Percentiles rank a stretch among this genome's conserved stretches.
phyloP scores from a whole-genome alignment of 2,797 vertebrate genomes.

The Spinibarbus caldwelli region DNA sequence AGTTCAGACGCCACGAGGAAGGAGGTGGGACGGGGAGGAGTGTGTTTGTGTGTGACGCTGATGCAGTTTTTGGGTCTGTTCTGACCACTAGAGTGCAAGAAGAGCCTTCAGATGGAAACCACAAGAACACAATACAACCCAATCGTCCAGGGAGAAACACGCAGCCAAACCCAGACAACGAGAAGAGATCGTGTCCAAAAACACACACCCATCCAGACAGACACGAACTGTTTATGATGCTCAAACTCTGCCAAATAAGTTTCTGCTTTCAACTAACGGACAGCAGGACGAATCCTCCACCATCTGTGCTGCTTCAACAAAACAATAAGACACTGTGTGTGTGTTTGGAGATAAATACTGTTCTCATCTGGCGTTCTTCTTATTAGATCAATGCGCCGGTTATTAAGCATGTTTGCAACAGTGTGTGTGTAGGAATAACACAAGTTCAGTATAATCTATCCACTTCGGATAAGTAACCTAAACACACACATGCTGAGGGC shows the following conservation, averaged over 20 bases:
- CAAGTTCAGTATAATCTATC: neutral
- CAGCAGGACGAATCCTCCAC: conserved; percentile 19
- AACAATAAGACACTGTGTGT: conserved; percentile 35
- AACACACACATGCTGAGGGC: neutral
- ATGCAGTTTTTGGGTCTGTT: conserved; percentile 44
- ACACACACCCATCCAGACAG: conserved; percentile 5
- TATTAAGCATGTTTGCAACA: neutral
- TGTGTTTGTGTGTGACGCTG: conserved; percentile 26
- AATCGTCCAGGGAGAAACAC: neutral
- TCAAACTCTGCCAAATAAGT: conserved; percentile 14
- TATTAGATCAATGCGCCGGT: neutral
- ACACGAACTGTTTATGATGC: neutral
- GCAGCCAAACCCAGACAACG: neutral
- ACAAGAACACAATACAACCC: neutral
- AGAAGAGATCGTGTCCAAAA: neutral
- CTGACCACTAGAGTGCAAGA: conserved; percentile 37
- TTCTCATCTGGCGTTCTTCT: neutral
- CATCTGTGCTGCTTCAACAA: conserved; percentile 42
- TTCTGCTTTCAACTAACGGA: neutral
- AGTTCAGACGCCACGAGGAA: conserved; percentile 31
- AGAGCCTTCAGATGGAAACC: conserved; percentile 8
- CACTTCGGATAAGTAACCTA: too few species aligned
- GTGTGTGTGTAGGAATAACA: conserved; percentile 5
- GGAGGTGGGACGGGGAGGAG: neutral
- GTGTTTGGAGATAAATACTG: conserved; percentile 1